Evolutionary conservation across 2,113 vertebrate species (phyloP), one percentile per base, ranked within the genome.

Genomic region (Pseudorectes ferrugineus): DNA sequence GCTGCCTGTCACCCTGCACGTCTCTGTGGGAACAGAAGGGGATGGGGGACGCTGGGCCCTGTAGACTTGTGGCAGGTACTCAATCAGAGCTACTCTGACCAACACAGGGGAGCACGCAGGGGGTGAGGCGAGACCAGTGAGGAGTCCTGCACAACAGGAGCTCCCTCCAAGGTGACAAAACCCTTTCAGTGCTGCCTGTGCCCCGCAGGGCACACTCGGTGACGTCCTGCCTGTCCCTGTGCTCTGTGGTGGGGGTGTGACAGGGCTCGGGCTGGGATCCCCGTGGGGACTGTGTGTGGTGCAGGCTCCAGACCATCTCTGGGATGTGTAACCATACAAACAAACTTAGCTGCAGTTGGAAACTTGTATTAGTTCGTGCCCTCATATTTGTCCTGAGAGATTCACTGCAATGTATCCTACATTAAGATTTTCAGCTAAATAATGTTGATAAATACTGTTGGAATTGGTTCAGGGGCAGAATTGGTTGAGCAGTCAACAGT

Each of bases 401-500:
- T 65, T 74, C 55, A 10, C 45, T 83, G 85, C 52, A 48, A 29
- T 67, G 31, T 55, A 59, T 63, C 58, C 75, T 80, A 15, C 16
- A 6, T 65, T 71, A 83, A 86, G 85, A 88, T 81, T 94, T 85
- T 51, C 55, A 55, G 68, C 67, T 74, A 92, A 95, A 67, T 93
- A 94, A 82, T 38, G 33, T 89, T 88, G 55, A 66, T 88, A 96
- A 92, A 62, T 93, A 72, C 59, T 24, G 28, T 26, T 94, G 78
- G 90, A 92, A 78, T 72, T 65, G 79, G 57, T 94, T 94, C 92
- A 86, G 82, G 58, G 88, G 88, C 88, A 88, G 88, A 88, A 61
- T 42, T 67, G 88, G 75, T 90, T 95, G 96, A 95, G 92, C 95
- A 94, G 85, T 85, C 87, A 88, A 83, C 79, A 63, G 92, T 96